Evolutionary conservation across 2,797 vertebrate genomes (phyloP).

Genomic region (Sitta carolinensis): DNA sequence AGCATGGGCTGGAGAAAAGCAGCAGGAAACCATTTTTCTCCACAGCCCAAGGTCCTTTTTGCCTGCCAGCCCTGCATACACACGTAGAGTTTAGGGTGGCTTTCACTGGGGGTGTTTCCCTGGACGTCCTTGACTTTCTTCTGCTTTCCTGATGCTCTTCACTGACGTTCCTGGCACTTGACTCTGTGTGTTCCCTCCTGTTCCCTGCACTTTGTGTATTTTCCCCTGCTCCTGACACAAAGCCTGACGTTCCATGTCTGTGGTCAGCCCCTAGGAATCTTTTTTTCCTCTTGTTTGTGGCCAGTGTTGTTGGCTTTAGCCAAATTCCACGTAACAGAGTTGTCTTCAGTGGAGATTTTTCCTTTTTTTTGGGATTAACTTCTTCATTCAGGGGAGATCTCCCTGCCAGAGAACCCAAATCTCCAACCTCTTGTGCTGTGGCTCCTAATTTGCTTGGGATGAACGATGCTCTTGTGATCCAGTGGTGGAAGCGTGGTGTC

Average conservation of each 20-base stretch:
- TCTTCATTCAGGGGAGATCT: not conserved
- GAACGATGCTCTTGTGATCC: fast-evolving
- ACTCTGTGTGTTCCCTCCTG: not conserved
- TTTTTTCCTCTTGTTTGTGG: not conserved
- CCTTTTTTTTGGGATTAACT: not conserved
- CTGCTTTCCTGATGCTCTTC: not conserved
- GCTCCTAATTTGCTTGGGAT: fast-evolving
- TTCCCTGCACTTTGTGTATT: not conserved
- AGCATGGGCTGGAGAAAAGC: not conserved
- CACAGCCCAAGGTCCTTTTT: not conserved
- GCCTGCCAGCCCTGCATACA: not conserved
- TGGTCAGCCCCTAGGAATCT: not conserved
- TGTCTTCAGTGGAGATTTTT: not conserved
- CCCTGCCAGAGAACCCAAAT: not conserved
- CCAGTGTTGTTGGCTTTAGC: not conserved
- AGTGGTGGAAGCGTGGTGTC: fast-evolving
- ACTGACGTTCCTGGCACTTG: not conserved
- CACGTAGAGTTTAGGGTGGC: not conserved
- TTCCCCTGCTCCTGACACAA: not conserved
- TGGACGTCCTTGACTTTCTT: not conserved
- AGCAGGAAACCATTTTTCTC: not conserved
- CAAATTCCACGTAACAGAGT: not conserved
- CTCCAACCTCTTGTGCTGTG: not conserved
- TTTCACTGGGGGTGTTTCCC: not conserved
- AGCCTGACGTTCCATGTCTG: not conserved